phyloP scores from a whole-genome alignment of 2,888 invertebrate genomes.

The Pardosa pseudoannulata region DNA sequence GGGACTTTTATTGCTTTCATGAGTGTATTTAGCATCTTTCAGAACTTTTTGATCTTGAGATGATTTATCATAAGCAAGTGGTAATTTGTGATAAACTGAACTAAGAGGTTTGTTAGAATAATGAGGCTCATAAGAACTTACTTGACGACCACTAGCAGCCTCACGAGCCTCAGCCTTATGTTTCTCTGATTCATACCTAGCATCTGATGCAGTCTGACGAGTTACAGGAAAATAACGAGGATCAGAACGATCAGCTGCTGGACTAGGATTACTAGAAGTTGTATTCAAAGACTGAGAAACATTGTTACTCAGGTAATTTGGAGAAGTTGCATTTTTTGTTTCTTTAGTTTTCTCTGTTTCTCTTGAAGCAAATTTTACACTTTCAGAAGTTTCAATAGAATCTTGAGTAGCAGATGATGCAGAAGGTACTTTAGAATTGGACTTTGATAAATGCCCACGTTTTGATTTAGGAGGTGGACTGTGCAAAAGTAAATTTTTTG shows the following conservation, averaged over 20 bases:
- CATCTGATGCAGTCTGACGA: conserved; percentile 62
- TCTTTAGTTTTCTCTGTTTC: conserved; percentile 4
- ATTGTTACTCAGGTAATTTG: conserved; percentile 25
- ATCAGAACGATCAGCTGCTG: conserved; percentile 53
- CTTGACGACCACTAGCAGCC: not conserved
- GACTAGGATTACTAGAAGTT: conserved; percentile 16
- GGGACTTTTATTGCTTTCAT: conserved; percentile 23
- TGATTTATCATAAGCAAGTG: conserved; percentile 43
- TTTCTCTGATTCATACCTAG: conserved; percentile 55
- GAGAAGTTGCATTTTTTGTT: conserved; percentile 4
- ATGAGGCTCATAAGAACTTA: conserved; percentile 50
- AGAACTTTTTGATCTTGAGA: conserved; percentile 7
- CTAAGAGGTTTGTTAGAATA: conserved; percentile 33
- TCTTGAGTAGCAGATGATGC: conserved; percentile 1
- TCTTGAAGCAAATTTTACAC: conserved; percentile 8
- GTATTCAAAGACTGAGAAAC: conserved; percentile 24
- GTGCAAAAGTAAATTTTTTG: conserved; percentile 68
- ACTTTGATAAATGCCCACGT: conserved; percentile 52
- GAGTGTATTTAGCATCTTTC: conserved; percentile 39
- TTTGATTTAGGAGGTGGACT: conserved; percentile 71
- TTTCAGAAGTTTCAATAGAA: conserved; percentile 30
- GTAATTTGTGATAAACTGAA: conserved; percentile 53
- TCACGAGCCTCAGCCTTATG: conserved; percentile 46
- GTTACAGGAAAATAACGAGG: conserved; percentile 63
- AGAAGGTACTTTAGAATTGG: conserved; percentile 25